Percentiles rank a stretch among this genome's conserved stretches.
These are phyloP conservation scores for Hemibagrus guttatus DNA, from an alignment of 2,797 vertebrate species.

Conservation along the genomic window DNA sequence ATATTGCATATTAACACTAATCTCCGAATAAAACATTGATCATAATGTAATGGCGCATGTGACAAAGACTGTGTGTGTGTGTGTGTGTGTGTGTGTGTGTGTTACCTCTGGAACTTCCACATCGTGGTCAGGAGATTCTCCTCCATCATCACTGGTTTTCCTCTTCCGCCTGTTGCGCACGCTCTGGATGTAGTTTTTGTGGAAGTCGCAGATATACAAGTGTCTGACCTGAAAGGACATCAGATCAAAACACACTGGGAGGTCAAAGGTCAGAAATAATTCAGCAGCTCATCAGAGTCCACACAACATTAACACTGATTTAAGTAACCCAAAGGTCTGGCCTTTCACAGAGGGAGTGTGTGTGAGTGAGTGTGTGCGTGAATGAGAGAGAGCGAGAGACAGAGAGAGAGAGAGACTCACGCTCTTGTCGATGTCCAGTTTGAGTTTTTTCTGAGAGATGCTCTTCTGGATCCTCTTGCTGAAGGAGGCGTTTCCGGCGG, in stretches of 20 bases:
- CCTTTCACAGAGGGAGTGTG: background rate
- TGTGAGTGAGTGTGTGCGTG: background rate
- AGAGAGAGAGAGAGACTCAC: conserved; percentile 69
- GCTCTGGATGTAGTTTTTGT: conserved; percentile 99
- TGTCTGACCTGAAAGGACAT: conserved; percentile 84
- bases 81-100: background rate
- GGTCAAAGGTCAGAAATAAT: background rate
- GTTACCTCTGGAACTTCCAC: conserved; percentile 92
- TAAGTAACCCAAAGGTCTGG: background rate
- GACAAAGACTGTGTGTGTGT: no score
- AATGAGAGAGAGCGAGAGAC: background rate
- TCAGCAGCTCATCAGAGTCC: background rate
- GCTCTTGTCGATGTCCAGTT: conserved; percentile 95
- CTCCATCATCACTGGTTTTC: conserved; percentile 96
- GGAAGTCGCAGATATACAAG: conserved; percentile 98
- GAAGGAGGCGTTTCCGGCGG: conserved; percentile 97
- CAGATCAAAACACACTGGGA: background rate
- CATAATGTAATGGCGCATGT: no score
- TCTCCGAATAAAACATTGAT: background rate
- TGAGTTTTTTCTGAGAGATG: conserved; percentile 96
- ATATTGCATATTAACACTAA: background rate
- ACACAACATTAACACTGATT: background rate
- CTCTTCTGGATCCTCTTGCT: conserved; percentile 98
- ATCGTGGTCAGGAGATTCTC: conserved; percentile 97
- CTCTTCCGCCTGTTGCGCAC: conserved; percentile 98